Evolutionary conservation across 1,140 invertebrate species (phyloP), one percentile per base, ranked within the genome.

Genomic region (Platorchestia sp.): DNA sequence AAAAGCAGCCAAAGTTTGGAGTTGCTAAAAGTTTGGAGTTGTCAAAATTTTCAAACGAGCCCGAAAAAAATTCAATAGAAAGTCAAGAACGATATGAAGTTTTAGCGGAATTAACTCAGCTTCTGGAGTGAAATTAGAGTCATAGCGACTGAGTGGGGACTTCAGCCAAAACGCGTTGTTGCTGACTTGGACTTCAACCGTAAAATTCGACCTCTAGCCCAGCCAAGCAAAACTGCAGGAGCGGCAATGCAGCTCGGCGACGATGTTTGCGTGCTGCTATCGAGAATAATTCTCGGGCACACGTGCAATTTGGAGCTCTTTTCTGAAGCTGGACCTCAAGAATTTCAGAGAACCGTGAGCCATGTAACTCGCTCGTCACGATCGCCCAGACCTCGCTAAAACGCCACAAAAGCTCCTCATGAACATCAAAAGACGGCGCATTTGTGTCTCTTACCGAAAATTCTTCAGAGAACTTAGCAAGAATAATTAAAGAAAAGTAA

Each of bases 331-430:
- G 36, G 43, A 45, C 43, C 19, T 44, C 36, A 47, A 47, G 91
- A 93, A 93, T 44, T 93, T n/a, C 91, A 47, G 36, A 40, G 45
- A 93, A 44, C 43, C 45, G 41, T 44, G 87, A 93, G 91, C 91
- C 91, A 47, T 93, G 91, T 93, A 93, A 93, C 43, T 47, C 91
- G 91, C 40, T 45, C 41, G 91, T 93, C 91, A 93, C 91, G 91
- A 93, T n/a, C 87, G 87, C 87, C 10, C 6, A 41, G 41, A 41
- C 87, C 87, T 41, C 87, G 87, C 87, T 27, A 41, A 89, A 42
- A 89, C n/a, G 14, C 36, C 5, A 86, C 14, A 44, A 44, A 44
- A 41, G 41, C 59, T 75, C 59, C 59, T 75, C 59, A 89, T 89
- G 43, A 89, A 89, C 87, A 89, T 42, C 27, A 44, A 44, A 41